These are phyloP conservation scores for Marisa cornuarietis DNA, from an alignment of 1,140 invertebrate genomes.

Conservation along the genomic window DNA sequence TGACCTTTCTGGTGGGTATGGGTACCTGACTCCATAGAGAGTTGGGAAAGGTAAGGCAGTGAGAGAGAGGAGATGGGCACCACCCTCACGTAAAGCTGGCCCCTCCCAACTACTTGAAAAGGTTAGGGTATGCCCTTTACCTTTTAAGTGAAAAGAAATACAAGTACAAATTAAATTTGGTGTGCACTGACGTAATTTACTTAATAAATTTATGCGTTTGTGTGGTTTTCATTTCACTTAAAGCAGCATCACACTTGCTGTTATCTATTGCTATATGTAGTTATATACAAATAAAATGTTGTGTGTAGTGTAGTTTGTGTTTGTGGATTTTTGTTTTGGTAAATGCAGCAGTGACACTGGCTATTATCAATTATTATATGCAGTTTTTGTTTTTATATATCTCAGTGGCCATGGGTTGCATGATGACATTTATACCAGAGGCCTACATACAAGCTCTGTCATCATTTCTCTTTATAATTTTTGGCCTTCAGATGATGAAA, in stretches of 20 bases:
- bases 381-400: neutral
- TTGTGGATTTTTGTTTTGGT: neutral
- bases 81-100: too few relatives aligned
- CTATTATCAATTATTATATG: neutral
- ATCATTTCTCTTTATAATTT: neutral
- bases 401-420: neutral
- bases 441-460: neutral
- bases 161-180: neutral
- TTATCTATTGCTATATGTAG: too few relatives aligned
- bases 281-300: too few relatives aligned
- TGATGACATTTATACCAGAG: neutral
- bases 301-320: neutral
- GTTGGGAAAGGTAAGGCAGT: too few relatives aligned
- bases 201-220: too few relatives aligned
- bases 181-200: neutral
- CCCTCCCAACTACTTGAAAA: too few relatives aligned
- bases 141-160: neutral
- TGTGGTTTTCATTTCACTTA: too few relatives aligned
- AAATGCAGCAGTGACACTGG: neutral
- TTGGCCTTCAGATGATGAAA: slow-evolving; percentile 3
- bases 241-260: too few relatives aligned
- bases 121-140: too few relatives aligned
- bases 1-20: too few relatives aligned
- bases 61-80: too few relatives aligned
- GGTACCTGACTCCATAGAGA: too few relatives aligned